Evolutionary conservation across 2,888 invertebrate species (phyloP).

Genomic region (Oscheius sp.): DNA sequence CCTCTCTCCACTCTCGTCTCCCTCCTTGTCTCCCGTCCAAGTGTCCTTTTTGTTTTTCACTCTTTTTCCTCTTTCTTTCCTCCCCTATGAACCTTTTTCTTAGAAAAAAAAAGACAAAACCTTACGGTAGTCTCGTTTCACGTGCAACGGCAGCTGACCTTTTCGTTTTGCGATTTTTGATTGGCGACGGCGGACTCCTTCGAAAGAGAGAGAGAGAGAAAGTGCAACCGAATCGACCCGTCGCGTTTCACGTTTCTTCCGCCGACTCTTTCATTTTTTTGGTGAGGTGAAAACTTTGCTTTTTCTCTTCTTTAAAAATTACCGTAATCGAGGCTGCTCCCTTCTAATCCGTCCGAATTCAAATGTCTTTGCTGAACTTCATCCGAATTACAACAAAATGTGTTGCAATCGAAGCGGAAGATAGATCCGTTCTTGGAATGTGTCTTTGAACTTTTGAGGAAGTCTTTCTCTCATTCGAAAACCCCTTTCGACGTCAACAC

Average conservation of each 20-base stretch:
- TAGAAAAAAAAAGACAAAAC: background rate
- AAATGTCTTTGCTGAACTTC: background rate
- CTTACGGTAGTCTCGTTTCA: slow-evolving; percentile 18
- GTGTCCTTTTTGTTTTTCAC: background rate
- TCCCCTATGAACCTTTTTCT: background rate
- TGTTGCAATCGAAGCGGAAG: too few relatives aligned
- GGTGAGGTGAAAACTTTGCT: too few relatives aligned
- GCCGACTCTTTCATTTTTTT: background rate
- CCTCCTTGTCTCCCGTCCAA: background rate
- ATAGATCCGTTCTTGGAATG: too few relatives aligned
- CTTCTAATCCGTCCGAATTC: background rate
- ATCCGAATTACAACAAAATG: background rate
- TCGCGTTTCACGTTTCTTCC: background rate
- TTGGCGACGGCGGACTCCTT: slow-evolving; percentile 8
- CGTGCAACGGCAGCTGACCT: slow-evolving; percentile 23
- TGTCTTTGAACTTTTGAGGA: too few relatives aligned
- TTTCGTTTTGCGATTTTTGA: slow-evolving; percentile 23
- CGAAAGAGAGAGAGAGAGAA: slow-evolving; percentile 1
- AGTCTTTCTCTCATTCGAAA: too few relatives aligned
- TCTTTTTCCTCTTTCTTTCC: background rate
- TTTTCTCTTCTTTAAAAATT: background rate
- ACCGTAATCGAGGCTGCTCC: background rate
- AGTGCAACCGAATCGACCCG: background rate
- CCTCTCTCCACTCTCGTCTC: slow-evolving; percentile 9
- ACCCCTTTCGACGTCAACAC: too few relatives aligned